Base-by-base conservation (phyloP, 2,113 vertebrate species). In the Trachemys scripta region DNA sequence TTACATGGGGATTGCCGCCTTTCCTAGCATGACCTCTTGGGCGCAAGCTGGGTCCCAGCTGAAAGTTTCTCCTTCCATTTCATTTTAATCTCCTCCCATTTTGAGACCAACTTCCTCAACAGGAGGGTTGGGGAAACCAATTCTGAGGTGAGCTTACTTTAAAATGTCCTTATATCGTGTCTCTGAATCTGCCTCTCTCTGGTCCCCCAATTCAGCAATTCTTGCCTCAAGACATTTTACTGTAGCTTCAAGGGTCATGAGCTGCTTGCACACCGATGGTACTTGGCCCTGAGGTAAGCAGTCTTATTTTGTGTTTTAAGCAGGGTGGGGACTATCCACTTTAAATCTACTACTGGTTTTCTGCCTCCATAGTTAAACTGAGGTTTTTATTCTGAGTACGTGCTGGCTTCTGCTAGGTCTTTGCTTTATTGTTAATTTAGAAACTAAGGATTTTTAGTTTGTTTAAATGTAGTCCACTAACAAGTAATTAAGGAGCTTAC, bases 131-230 rank as follows among this genome's bases (percentile, higher is more conserved):
- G 38, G 62, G 50, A 45, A 75, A 35, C 25, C 80, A 91, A 29
- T 5, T 62, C 0, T 0, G 59, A 35, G 17, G 20, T 45, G 4
- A 25, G 2, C 59, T 50, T 0, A 0, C 22, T 31, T 47, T 91
- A 79, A 35, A 75, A 56, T 38, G 38, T 5, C 91, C 81, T 31
- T 54, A 47, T 38, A 72, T 22, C 53, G 6, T 16, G 29, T 76
- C 35, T 96, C 54, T 51, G 91, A 47, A 8, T 24, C 38, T 42
- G 16, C 19, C 7, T 2, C 14, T 16, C 35, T 87, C 56, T 91
- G 42, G 35, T 87, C 10, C 65, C 88, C 13, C 45, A 49, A 42
- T 27, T 91, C 47, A 42, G 13, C 5, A 8, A 82, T 14, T 49
- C n/a, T 17, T 25, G 11, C 79, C n/a, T 47, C 50, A 8, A 42